Evolutionary conservation across 2,113 vertebrate species (phyloP), one percentile per base, ranked within the genome.

Genomic region (Vulpes lagopus): DNA sequence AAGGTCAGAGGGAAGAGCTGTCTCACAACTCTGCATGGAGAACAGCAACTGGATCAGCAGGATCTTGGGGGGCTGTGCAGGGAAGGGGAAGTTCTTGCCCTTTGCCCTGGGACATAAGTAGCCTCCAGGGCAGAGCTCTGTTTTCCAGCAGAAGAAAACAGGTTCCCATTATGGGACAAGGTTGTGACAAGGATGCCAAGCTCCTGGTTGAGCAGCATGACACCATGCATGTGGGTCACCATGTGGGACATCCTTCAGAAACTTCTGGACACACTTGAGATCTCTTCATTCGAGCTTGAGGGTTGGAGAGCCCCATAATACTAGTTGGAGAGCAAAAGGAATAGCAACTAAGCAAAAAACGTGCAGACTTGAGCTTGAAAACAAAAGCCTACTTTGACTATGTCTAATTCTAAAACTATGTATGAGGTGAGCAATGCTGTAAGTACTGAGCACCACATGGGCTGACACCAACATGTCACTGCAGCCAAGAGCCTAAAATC

Each of bases 41-140:
- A 62, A 27, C 1, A 30, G 11, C 0, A 0, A 17, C 17, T 12
- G 17, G 35, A 16, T 4, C 12, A 53, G 35, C 2, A 8, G 30
- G n/a, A 35, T 91, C 11, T 30, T 20, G 30, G 5, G 14, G 14
- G n/a, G 53, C 53, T 19, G 8, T 55, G 2, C 49, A 9, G 22
- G 65, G 55, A 49, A 57, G 32, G 69, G 19, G 22, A 80, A 35
- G 16, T 22, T 49, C 64, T 55, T 43, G 59, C 35, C 74, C 23
- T 80, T 64, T 3, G 10, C 64, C 15, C 9, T 22, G 30, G 16
- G 49, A 43, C 22, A 82, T 60, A 43, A 76, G 30, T 19, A 57
- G 38, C 8, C 80, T 67, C 38, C 0, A 1, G 14, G 60, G 4
- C 3, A 79, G 55, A 87, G 30, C 43, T 60, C 62, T 62, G 11